Conservation (phyloP, 2,888 invertebrate species). For the Cephus runcator region DNA sequence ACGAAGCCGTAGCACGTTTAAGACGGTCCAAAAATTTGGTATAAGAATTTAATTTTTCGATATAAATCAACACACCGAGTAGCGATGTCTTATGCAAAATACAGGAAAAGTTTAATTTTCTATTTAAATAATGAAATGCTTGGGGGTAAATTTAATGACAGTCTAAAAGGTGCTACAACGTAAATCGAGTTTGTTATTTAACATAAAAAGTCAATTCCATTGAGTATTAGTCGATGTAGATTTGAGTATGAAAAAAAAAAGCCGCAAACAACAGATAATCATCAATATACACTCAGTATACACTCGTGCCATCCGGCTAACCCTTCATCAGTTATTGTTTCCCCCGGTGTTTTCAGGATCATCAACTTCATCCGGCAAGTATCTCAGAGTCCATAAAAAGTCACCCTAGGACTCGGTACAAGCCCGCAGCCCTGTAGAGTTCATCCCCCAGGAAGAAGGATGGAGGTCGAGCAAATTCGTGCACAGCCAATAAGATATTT, state of each 20-base stretch:
- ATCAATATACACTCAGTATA: neutral
- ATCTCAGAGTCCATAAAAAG: neutral
- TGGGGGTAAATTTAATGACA: no score
- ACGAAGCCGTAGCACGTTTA: no score
- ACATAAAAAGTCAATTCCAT: no score
- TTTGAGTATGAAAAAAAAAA: neutral
- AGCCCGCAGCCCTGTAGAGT: neutral
- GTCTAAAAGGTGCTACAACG: no score
- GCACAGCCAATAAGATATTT: slow-evolving; percentile 39
- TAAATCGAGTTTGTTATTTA: no score
- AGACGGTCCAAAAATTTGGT: no score
- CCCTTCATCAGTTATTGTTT: neutral
- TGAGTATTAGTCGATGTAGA: neutral
- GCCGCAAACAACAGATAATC: neutral
- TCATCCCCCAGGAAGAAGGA: neutral
- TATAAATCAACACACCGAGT: no score
- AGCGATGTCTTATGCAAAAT: no score
- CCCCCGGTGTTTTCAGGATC: neutral
- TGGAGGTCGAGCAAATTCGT: slow-evolving; percentile 5
- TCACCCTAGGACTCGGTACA: neutral
- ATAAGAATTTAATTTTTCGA: no score
- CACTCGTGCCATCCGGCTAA: neutral
- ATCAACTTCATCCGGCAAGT: neutral
- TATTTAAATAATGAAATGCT: no score
- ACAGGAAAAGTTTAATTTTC: no score